Conservation (phyloP, 2,797 vertebrate species). For the Enteromius fasciolatus region DNA sequence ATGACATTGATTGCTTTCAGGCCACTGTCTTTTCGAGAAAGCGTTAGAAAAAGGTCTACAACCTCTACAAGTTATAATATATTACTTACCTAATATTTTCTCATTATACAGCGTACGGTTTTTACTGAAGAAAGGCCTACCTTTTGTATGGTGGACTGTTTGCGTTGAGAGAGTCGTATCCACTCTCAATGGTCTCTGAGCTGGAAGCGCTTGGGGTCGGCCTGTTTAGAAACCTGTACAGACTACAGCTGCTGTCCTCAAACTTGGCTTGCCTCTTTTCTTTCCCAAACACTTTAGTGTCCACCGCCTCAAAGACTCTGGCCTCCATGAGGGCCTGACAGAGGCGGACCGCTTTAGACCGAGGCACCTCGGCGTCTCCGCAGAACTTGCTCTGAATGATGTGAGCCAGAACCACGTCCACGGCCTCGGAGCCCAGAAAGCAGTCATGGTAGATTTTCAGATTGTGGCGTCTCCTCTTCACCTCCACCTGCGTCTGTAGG, state of each 20-base stretch:
- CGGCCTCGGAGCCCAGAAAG: constrained; percentile 93
- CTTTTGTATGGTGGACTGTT: constrained; percentile 66
- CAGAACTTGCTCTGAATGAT: constrained; percentile 92
- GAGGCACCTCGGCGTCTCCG: constrained; percentile 87
- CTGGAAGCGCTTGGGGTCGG: constrained; percentile 58
- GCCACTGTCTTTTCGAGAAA: not conserved
- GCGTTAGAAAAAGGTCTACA: not conserved
- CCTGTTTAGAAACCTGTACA: constrained; percentile 87
- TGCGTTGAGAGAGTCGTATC: constrained; percentile 69
- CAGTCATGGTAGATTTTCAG: constrained; percentile 92
- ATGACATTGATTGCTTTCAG: not conserved
- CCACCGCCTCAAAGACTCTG: constrained; percentile 92
- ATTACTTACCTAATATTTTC: not conserved
- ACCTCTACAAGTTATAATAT: not conserved
- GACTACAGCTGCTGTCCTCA: constrained; percentile 92
- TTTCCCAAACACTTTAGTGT: constrained; percentile 87
- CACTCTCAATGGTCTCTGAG: constrained; percentile 72
- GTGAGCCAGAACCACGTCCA: constrained; percentile 90
- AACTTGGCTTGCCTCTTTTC: constrained; percentile 87
- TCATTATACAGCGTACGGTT: not conserved
- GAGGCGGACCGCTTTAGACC: constrained; percentile 89
- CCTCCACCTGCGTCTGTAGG: constrained; percentile 88
- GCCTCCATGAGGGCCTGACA: constrained; percentile 97
- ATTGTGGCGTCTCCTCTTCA: constrained; percentile 92
- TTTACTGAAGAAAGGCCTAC: constrained; percentile 57